These are phyloP conservation scores for Valencia hispanica DNA, from an alignment of 2,797 vertebrate species.

Conservation along the genomic window DNA sequence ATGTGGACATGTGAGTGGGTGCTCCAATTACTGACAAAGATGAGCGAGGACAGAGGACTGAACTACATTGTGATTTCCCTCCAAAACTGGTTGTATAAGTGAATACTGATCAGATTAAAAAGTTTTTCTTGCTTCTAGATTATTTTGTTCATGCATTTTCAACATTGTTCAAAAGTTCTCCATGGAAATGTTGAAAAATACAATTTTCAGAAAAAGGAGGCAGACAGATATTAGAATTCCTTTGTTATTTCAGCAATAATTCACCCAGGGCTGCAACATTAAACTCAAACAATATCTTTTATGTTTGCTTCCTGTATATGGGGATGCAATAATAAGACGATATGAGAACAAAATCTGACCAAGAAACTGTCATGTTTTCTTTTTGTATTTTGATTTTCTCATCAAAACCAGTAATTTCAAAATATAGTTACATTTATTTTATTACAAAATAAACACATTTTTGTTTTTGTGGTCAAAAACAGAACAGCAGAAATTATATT, in stretches of 20 bases:
- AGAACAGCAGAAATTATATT: too few species aligned
- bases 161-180: too few species aligned
- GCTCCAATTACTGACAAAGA: conserved; percentile 26
- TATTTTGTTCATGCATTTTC: background rate
- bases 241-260: background rate
- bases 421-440: too few species aligned
- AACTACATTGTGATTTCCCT: conserved; percentile 16
- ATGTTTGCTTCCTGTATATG: background rate
- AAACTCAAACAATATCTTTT: background rate
- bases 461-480: too few species aligned
- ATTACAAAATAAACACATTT: too few species aligned
- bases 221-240: background rate
- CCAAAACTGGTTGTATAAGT: conserved; percentile 18
- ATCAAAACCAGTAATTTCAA: background rate
- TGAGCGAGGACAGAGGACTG: conserved; percentile 2
- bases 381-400: background rate
- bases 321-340: background rate
- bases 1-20: conserved; percentile 35
- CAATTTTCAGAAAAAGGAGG: background rate
- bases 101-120: conserved; percentile 7
- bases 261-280: background rate
- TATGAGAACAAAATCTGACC: background rate
- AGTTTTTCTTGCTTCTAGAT: background rate
- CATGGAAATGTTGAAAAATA: background rate
- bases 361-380: background rate